phyloP scores from a whole-genome alignment of 2,888 invertebrate species.

The Ennomos fuscantarius region DNA sequence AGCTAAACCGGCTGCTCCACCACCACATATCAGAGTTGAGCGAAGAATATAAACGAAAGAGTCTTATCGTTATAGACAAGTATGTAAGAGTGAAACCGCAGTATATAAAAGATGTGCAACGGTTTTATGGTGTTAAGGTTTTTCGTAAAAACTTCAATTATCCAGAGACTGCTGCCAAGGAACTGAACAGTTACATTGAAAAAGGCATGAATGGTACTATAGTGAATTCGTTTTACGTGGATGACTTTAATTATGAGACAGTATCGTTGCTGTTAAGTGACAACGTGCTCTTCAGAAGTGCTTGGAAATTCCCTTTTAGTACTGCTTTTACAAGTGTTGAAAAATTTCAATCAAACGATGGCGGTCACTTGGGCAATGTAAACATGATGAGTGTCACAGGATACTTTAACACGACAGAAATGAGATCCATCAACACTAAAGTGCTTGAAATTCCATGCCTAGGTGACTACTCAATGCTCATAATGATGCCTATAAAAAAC shows the following conservation, averaged over 20 bases:
- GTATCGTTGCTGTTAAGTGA: slow-evolving; percentile 57
- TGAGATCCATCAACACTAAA: slow-evolving; percentile 52
- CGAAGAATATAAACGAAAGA: slow-evolving; percentile 47
- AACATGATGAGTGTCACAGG: slow-evolving; percentile 66
- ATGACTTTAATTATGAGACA: slow-evolving; percentile 56
- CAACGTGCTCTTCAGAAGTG: slow-evolving; percentile 56
- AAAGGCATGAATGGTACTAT: slow-evolving; percentile 49
- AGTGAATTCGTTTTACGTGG: slow-evolving; percentile 46
- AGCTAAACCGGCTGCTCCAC: slow-evolving; percentile 51
- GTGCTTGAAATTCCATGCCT: slow-evolving; percentile 61
- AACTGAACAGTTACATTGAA: slow-evolving; percentile 52
- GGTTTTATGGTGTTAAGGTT: slow-evolving; percentile 51
- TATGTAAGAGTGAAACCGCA: slow-evolving; percentile 52
- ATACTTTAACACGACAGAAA: slow-evolving; percentile 54
- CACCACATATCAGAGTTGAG: slow-evolving; percentile 49
- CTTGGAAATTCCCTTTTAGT: slow-evolving; percentile 63
- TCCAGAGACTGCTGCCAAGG: slow-evolving; percentile 43
- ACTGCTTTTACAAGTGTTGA: slow-evolving; percentile 46
- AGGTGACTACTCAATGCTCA: slow-evolving; percentile 56
- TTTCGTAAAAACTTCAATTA: slow-evolving; percentile 55
- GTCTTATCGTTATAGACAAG: slow-evolving; percentile 58
- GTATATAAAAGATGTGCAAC: slow-evolving; percentile 51
- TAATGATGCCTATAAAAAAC: slow-evolving; percentile 54
- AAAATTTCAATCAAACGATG: slow-evolving; percentile 41
- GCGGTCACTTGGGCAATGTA: slow-evolving; percentile 49